Percentiles rank a stretch among this genome's conserved stretches.
These are phyloP conservation scores for Anabacerthia variegaticeps DNA, from an alignment of 2,797 vertebrate species.

Conservation along the genomic window DNA sequence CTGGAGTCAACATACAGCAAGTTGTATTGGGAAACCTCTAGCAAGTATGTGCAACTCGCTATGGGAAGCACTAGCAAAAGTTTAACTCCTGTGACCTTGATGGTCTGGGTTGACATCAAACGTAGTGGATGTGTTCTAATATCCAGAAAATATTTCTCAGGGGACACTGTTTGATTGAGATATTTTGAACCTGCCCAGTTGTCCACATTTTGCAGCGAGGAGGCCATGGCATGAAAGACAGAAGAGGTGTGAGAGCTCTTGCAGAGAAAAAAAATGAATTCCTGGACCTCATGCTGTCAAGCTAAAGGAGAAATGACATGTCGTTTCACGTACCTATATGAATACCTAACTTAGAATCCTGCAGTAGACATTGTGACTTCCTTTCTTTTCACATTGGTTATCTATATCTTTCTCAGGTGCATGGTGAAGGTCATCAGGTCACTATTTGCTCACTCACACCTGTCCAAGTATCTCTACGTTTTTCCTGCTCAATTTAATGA, in stretches of 20 bases:
- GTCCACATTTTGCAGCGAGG: background rate
- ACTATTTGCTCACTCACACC: background rate
- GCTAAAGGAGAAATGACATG: background rate
- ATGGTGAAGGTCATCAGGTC: background rate
- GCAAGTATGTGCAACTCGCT: background rate
- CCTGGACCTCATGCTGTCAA: background rate
- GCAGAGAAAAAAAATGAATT: background rate
- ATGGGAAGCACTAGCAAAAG: background rate
- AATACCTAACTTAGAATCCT: background rate
- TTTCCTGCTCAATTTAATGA: background rate
- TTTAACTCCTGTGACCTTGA: background rate
- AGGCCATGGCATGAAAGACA: background rate
- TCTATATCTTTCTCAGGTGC: background rate
- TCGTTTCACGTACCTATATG: background rate
- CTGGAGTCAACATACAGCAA: background rate
- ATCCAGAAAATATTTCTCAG: background rate
- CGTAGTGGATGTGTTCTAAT: background rate
- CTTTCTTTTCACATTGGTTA: background rate
- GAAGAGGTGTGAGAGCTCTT: background rate
- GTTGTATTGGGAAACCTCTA: background rate
- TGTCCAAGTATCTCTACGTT: background rate
- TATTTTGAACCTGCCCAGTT: background rate
- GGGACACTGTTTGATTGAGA: background rate
- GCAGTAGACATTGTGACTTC: background rate
- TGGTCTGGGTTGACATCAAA: background rate